phyloP scores from a whole-genome alignment of 2,113 vertebrate species.

The Hepsetus odoe region DNA sequence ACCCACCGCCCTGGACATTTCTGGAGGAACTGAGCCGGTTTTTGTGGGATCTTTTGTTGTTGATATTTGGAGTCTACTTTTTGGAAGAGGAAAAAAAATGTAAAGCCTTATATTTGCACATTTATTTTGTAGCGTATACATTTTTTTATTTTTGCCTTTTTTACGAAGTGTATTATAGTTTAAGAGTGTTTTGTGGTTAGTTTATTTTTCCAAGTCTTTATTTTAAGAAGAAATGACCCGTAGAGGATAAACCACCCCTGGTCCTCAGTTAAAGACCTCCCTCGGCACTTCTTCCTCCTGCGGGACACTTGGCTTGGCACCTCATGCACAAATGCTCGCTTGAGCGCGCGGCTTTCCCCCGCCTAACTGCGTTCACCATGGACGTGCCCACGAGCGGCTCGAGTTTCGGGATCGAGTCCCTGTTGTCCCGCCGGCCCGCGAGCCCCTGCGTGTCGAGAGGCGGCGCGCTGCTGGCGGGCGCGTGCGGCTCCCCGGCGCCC shows the following conservation, averaged over 20 bases:
- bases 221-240: slow-evolving; percentile 5
- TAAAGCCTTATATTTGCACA: background rate
- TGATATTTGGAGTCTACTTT: background rate
- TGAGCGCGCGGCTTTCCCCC: background rate
- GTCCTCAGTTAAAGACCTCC: background rate
- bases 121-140: too few relatives aligned
- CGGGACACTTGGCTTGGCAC: background rate
- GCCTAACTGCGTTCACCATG: slow-evolving; percentile 68
- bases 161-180: too few relatives aligned
- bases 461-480: slow-evolving; percentile 73
- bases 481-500: slow-evolving; percentile 78
- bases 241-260: slow-evolving; percentile 4
- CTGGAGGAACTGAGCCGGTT: background rate
- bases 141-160: too few relatives aligned
- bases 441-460: slow-evolving; percentile 79
- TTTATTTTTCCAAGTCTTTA: background rate
- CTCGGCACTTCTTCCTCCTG: background rate
- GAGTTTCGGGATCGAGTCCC: slow-evolving; percentile 86
- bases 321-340: slow-evolving; percentile 39
- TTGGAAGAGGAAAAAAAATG: too few relatives aligned
- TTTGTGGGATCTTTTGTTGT: background rate
- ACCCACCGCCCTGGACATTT: background rate
- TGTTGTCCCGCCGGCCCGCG: slow-evolving; percentile 82
- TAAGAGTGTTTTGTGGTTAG: background rate
- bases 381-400: slow-evolving; percentile 82